Evolutionary conservation across 2,888 invertebrate genomes (phyloP).

Genomic region (Daptonema setosum): DNA sequence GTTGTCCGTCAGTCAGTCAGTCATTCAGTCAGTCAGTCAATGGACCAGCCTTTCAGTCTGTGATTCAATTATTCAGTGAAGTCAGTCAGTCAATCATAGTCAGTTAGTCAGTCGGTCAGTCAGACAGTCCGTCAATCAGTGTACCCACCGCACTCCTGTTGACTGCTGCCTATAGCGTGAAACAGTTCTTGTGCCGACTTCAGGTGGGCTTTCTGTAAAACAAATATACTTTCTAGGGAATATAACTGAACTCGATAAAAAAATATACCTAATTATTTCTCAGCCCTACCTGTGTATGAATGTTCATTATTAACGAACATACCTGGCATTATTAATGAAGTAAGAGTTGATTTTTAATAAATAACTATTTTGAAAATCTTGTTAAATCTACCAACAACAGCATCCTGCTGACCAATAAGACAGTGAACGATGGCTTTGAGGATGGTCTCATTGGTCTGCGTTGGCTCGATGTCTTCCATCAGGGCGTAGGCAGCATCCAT

Average conservation of each 20-base stretch:
- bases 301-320: too few relatives aligned
- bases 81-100: too few relatives aligned
- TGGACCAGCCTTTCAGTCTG: too few relatives aligned
- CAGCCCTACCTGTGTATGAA: neutral
- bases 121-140: neutral
- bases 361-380: too few relatives aligned
- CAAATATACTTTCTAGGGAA: conserved; percentile 3
- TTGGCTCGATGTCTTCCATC: conserved; percentile 71
- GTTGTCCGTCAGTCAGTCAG: neutral
- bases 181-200: conserved; percentile 88
- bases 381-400: neutral
- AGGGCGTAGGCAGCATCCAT: conserved; percentile 64
- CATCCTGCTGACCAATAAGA: conserved; percentile 63
- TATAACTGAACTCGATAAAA: conserved; percentile 4
- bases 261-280: conserved; percentile 5
- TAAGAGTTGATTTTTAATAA: too few relatives aligned
- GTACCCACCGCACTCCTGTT: conserved; percentile 54
- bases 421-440: conserved; percentile 87
- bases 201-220: conserved; percentile 60
- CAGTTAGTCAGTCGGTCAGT: too few relatives aligned
- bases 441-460: conserved; percentile 82
- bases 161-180: conserved; percentile 80
- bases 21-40: neutral
- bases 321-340: too few relatives aligned
- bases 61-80: too few relatives aligned